Evolutionary conservation across 2,888 invertebrate species (phyloP).

Genomic region (Drosophila nigricruria): DNA sequence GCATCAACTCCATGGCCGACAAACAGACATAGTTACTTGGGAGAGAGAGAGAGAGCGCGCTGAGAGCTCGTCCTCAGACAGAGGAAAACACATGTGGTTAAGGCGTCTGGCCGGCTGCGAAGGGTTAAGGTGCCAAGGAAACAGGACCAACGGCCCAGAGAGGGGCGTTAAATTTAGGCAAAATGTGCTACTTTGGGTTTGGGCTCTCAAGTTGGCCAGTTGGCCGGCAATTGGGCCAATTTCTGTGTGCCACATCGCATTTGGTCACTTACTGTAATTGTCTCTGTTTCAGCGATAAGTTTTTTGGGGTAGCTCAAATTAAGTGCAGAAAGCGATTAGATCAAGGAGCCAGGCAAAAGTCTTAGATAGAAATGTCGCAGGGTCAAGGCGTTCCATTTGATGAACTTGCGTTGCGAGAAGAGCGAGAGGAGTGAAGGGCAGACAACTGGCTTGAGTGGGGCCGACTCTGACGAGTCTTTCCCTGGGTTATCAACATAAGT

Average conservation of each 20-base stretch:
- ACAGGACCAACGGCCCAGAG: conserved; percentile 1
- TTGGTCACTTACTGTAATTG: conserved; percentile 75
- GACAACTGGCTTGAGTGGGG: background rate
- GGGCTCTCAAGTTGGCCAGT: conserved; percentile 13
- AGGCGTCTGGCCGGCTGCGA: conserved; percentile 50
- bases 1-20: conserved; percentile 25
- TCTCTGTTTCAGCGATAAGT: conserved; percentile 51
- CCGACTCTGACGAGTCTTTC: conserved; percentile 9
- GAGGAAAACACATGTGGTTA: conserved; percentile 71
- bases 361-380: conserved; percentile 21
- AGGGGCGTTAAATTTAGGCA: conserved; percentile 58
- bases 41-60: too few species aligned
- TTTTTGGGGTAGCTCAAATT: conserved; percentile 56
- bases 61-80: conserved; percentile 24
- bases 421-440: conserved; percentile 4
- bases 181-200: conserved; percentile 57
- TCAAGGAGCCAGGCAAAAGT: conserved; percentile 11
- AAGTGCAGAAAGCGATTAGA: conserved; percentile 75
- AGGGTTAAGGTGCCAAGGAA: conserved; percentile 66
- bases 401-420: conserved; percentile 42
- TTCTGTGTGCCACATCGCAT: conserved; percentile 49
- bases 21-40: conserved; percentile 42
- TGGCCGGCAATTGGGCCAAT: conserved; percentile 39
- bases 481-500: conserved; percentile 59
- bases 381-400: conserved; percentile 67